These are phyloP conservation scores for Danio choprae DNA, from an alignment of 2,797 vertebrate species.

Conservation along the genomic window DNA sequence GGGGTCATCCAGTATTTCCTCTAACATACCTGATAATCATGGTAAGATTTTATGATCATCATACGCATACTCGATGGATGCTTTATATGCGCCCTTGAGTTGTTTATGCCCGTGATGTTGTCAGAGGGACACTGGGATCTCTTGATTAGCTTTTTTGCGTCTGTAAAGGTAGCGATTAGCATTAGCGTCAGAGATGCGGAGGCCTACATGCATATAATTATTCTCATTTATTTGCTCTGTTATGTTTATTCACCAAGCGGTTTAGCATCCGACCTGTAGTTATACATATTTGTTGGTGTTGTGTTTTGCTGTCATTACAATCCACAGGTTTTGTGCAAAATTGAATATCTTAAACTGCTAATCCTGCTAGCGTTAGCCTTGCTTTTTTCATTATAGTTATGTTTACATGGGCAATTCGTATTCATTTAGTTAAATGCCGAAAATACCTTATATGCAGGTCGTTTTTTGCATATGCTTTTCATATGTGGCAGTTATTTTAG, in stretches of 20 bases:
- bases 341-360: neutral
- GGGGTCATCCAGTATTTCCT: conserved; percentile 57
- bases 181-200: conserved; percentile 36
- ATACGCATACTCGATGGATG: neutral
- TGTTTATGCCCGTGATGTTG: neutral
- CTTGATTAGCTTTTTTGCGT: neutral
- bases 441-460: neutral
- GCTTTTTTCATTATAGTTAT: neutral
- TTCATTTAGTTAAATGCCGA: neutral
- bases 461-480: neutral
- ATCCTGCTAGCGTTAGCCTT: conserved; percentile 25
- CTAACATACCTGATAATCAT: conserved; percentile 62
- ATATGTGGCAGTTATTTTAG: neutral
- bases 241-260: neutral
- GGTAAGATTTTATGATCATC: conserved; percentile 59
- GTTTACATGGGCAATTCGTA: neutral
- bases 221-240: neutral
- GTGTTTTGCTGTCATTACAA: neutral
- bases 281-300: neutral
- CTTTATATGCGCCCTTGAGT: neutral
- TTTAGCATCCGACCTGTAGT: neutral
- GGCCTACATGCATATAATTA: conserved; percentile 16
- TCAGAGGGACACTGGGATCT: neutral
- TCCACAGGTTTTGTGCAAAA: neutral
- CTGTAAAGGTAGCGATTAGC: conserved; percentile 37